Percentiles rank a stretch among this genome's conserved stretches.
These are phyloP conservation scores for Lochmaea crataegi DNA, from an alignment of 2,888 invertebrate species.

Conservation along the genomic window DNA sequence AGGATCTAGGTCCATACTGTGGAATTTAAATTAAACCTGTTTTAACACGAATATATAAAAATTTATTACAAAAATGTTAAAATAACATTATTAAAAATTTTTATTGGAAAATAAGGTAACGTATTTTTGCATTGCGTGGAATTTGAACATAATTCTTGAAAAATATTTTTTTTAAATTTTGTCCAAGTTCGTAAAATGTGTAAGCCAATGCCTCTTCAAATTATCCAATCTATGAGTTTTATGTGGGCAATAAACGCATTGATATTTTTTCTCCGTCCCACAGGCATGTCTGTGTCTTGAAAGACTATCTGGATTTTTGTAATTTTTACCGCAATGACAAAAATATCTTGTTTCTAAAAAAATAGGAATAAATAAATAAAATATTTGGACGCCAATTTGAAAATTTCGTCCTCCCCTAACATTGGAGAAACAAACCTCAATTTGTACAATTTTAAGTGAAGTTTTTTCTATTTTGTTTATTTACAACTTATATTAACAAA, in stretches of 20 bases:
- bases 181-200: conserved; percentile 5
- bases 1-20: too few species aligned
- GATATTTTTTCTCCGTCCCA: conserved; percentile 49
- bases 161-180: background rate
- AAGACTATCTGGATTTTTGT: conserved; percentile 52
- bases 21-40: too few species aligned
- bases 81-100: too few species aligned
- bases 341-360: conserved; percentile 22
- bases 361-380: background rate
- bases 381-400: background rate
- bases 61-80: too few species aligned
- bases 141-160: background rate
- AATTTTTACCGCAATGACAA: conserved; percentile 49
- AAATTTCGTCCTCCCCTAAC: too few species aligned
- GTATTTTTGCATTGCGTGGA: too few species aligned
- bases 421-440: too few species aligned
- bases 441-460: too few species aligned
- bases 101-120: too few species aligned
- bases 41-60: too few species aligned
- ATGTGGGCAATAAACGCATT: conserved; percentile 45
- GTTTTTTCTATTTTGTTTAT: too few species aligned
- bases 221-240: conserved; percentile 47
- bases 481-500: too few species aligned
- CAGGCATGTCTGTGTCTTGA: conserved; percentile 51
- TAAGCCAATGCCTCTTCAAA: conserved; percentile 43